A percentile compares a stretch with the other conserved stretches of the same genome.
Conservation (phyloP, 2,797 vertebrate species). For the Arrhamphus sclerolepis region DNA sequence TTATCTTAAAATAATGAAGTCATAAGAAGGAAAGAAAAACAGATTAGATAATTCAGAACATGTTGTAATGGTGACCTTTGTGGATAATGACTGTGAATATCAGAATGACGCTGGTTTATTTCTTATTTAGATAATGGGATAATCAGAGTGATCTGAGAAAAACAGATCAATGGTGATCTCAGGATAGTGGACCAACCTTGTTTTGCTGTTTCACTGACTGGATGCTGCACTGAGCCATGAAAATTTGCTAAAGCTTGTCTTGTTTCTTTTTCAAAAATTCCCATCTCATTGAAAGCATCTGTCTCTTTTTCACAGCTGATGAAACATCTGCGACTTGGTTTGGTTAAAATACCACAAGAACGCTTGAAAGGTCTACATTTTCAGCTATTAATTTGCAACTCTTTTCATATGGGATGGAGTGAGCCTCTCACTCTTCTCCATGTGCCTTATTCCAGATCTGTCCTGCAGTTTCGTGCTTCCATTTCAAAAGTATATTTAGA, state of each 20-base stretch:
- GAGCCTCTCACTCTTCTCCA: too few species aligned
- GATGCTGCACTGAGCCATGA: background rate
- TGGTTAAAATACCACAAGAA: too few species aligned
- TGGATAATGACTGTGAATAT: background rate
- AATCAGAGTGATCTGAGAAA: background rate
- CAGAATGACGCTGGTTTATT: background rate
- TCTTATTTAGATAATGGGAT: constrained; percentile 7
- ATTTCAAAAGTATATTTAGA: too few species aligned
- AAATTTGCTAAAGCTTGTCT: background rate
- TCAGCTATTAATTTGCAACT: too few species aligned
- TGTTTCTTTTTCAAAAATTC: too few species aligned
- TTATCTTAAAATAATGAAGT: background rate
- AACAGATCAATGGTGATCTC: background rate
- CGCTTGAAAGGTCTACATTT: too few species aligned
- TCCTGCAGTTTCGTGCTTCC: too few species aligned
- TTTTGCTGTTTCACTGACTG: background rate
- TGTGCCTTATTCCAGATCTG: too few species aligned
- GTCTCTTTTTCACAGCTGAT: too few species aligned
- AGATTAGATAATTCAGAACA: background rate
- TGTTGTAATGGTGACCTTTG: background rate
- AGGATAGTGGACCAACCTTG: background rate
- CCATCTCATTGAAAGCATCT: too few species aligned
- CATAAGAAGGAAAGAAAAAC: background rate
- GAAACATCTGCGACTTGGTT: too few species aligned
- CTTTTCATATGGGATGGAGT: too few species aligned